Evolutionary conservation across 2,888 invertebrate species (phyloP), one percentile per base, ranked within the genome.

Genomic region (Acanthopleura granulata): DNA sequence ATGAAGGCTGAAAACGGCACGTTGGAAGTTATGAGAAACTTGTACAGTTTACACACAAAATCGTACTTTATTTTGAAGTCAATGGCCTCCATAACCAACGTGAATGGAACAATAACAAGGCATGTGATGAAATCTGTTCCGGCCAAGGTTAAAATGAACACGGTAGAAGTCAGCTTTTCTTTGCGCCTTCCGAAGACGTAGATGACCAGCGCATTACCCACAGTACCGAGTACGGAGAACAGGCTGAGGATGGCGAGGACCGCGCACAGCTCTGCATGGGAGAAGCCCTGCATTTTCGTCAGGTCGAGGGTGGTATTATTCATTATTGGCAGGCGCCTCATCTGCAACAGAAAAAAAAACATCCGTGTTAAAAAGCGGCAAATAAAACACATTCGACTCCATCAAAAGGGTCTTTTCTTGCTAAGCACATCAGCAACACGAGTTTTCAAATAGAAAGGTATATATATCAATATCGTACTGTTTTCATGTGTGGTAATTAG

Each of bases 131-230:
- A 83, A 71, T 84, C 85, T 49, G 83, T 83, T 22, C 83, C 84
- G 6, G 87, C 87, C 16, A 87, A 77, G 0, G 85, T 86, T 27
- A 89, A 78, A 71, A 89, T 89, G 79, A 89, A 89, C 49, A 89
- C 83, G 9, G 87, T 88, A 9, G 89, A 88, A 6, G 87, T 86
- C 25, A 86, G 80, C 29, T 84, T 85, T 66, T 86, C 85, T 27
- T 84, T 81, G 18, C 86, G 86, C 72, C 81, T 78, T 16, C 83
- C 79, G 78, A 88, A 89, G 51, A 89, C 88, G 82, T 88, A 88
- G 62, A 89, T 80, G 6, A 89, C 89, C 12, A 89, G 79, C 9
- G 86, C 84, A 77, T 89, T 89, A 11, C 89, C 89, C 29, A 86
- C 79, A 6, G 86, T 84, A 14, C 89, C 89, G 16, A 87, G 77